Percentiles rank a stretch among this genome's conserved stretches.
Conservation (phyloP, 2,113 vertebrate species). For the Puffinus mauretanicus region DNA sequence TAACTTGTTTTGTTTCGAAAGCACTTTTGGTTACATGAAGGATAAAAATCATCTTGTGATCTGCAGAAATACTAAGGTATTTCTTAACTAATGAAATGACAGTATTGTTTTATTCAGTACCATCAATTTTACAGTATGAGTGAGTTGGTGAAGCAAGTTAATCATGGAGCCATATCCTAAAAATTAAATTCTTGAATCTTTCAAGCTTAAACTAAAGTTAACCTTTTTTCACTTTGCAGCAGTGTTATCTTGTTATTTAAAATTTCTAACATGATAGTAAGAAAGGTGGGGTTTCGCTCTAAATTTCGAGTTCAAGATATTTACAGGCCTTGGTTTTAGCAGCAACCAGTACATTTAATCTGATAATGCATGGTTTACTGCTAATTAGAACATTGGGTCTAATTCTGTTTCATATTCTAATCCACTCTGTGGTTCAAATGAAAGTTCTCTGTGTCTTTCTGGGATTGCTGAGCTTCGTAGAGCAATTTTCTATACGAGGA, state of each 20-base stretch:
- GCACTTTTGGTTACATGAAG: neutral
- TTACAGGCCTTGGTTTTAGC: neutral
- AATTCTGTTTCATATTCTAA: neutral
- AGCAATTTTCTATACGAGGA: neutral
- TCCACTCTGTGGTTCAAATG: neutral
- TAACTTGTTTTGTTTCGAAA: neutral
- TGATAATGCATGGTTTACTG: neutral
- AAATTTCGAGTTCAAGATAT: neutral
- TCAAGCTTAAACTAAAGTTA: neutral
- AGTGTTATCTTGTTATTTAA: neutral
- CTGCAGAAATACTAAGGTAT: neutral
- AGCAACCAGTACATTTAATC: neutral
- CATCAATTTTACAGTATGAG: neutral
- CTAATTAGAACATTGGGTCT: neutral
- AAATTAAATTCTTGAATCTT: neutral
- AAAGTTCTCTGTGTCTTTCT: neutral
- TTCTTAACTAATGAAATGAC: neutral
- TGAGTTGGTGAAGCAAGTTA: neutral
- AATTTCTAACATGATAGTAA: neutral
- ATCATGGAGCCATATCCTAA: neutral
- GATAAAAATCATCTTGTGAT: neutral
- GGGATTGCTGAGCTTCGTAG: neutral
- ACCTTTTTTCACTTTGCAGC: neutral
- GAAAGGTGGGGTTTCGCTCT: neutral
- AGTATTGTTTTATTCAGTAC: neutral